Evolutionary conservation across 2,888 invertebrate species (phyloP), one percentile per base, ranked within the genome.

Genomic region (Merodon equestris): DNA sequence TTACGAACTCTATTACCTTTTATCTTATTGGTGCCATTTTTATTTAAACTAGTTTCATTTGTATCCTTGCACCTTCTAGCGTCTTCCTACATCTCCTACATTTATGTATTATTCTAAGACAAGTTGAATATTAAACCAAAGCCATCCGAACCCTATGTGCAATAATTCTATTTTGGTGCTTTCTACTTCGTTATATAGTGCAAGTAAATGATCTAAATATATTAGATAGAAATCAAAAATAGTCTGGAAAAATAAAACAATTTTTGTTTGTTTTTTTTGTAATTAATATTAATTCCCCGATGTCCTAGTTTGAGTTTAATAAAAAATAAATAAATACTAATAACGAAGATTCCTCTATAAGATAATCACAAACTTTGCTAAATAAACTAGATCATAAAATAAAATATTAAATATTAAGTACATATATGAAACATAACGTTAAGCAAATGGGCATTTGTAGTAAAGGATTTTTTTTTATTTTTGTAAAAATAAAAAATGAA

Each of bases 321-420:
- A 3, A 40, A 40, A 40, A 40, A 40, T 10, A 40, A 40, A 40
- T 10, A 40, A n/a, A 27, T 45, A 18, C 47, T 53, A 48, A 53
- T 42, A 48, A 71, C 70, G 56, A 63, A 71, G 70, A 71, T 71
- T 71, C 70, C 70, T 71, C 61, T 71, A 13, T 61, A 70, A 34
- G 70, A 71, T 71, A 71, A 71, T 71, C 70, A 61, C 48, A 61
- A 19, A 56, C 42, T 63, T 71, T 71, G 56, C 54, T 56, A 70
- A 19, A 60, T 17, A 61, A 70, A 54, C 47, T 42, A 47, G 48
- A 60, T 4, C 61, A 73, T 40, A 56, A 81, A 54, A 50, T 34
- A 45, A 47, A 57, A 45, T 40, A 40, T 7, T 19, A 40, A 3
- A 10, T 40, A 40, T n/a, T 40, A 40, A 40, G n/a, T 40, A 9